Base-by-base conservation (phyloP, 2,797 vertebrate genomes). In the Chiloscyllium punctatum region DNA sequence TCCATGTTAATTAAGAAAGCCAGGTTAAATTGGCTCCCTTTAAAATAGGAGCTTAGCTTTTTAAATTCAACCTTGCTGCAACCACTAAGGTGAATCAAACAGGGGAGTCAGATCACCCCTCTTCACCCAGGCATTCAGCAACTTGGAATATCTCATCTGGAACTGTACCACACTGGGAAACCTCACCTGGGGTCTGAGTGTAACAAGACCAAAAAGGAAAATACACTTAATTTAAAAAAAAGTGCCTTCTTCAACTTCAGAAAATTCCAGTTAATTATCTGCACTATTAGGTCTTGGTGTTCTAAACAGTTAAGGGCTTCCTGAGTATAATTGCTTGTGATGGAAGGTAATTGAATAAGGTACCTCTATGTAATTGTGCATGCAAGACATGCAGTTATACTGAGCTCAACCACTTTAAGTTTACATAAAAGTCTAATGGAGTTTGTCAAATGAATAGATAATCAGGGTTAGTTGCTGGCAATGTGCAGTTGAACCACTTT, bases 291-390 rank as follows among this genome's bases (percentile, higher is more conserved):
- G n/a, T 68, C n/a, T 92, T n/a, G 42, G 90, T 7, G 62, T 92
- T 92, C 62, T 25, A 69, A 92, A 92, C 66, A 92, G 69, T 92
- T 69, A 92, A 11, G 66, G 66, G 62, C 90, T 69, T 92, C 90
- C 90, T 69, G 3, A 69, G 90, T 92, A 66, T 92, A 92, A 92
- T 92, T 92, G 90, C 21, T 37, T 92, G 21, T 68, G 90, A 69
- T 92, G 62, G 90, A 92, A 69, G 18, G 62, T 69, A 92, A 69
- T 92, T 92, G 66, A 92, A 92, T 42, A 23, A 92, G 90, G 66
- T 69, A 37, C n/a, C 62, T 92, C 66, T 92, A 66, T 92, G 62
- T 69, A 92, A 92, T 92, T 92, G 66, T 13, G 90, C 25, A 92
- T 69, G 62, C 90, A 69, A 42, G n/a, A 25, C 21, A 4, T 23